Evolutionary conservation across 2,797 vertebrate genomes (phyloP), one percentile per base, ranked within the genome.

Genomic region (Poeciliopsis presidionis): DNA sequence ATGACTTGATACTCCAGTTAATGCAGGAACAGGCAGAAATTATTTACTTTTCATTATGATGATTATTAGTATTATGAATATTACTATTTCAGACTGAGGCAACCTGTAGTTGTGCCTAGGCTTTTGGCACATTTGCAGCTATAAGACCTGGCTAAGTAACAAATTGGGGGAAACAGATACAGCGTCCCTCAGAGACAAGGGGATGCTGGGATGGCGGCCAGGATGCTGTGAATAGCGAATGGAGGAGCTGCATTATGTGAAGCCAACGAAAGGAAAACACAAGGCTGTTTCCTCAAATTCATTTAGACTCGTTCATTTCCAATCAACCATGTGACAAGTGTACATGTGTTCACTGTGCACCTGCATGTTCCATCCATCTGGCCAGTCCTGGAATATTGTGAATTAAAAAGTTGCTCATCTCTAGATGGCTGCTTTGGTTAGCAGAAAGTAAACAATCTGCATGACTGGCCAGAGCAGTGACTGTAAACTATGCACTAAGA

Each of bases 361-460:
- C 89, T 93, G 87, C 47, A 33, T 75, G 78, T 79, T 78, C 25
- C 57, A 85, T 75, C 87, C 84, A 90, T 89, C 86, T 92, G 87
- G 76, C 75, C 53, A n/a, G 28, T 78, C 73, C 71, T 73, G 53
- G 59, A 81, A 78, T 18, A 84, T 78, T 72, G 81, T 86, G 79
- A 87, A 89, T 85, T 75, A 55, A 83, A 86, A 89, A 83, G 84
- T 82, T 79, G 71, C 7, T 72, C 45, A 76, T 28, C 77, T 80
- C 81, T 86, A 88, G 83, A 88, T 84, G 86, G 89, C 59, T 55
- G 61, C 51, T 76, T 69, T n/a, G 0, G 74, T 84, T 72, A 79
- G 9, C 49, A 84, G 70, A 84, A 69, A 90, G 41, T 43, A 59
- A 86, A 82, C 57, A 41, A 79, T 86, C 70, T 81, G 80, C 65